Percentiles rank a stretch among this genome's conserved stretches.
Evolutionary conservation across 2,888 invertebrate species (phyloP).

Genomic region (Tenthredo notha): DNA sequence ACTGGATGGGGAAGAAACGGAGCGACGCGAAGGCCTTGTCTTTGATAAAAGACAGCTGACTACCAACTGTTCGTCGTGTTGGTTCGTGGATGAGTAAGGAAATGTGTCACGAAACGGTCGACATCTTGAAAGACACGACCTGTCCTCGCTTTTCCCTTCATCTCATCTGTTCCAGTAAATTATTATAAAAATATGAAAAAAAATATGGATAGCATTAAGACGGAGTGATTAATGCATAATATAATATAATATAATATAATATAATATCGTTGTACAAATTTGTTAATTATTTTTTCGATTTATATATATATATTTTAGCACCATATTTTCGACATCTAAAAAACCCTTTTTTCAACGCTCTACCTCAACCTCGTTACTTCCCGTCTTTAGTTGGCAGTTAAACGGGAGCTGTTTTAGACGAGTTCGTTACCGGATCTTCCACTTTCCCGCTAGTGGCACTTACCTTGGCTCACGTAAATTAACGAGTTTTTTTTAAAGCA

Average conservation of each 20-base stretch:
- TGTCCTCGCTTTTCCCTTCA: background rate
- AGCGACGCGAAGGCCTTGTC: background rate
- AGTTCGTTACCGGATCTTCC: slow-evolving; percentile 49
- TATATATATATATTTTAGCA: background rate
- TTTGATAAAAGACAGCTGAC: slow-evolving; percentile 43
- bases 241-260: background rate
- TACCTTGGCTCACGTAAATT: slow-evolving; percentile 49
- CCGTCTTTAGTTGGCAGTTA: slow-evolving; percentile 45
- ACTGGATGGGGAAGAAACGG: background rate
- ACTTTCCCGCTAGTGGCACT: slow-evolving; percentile 45
- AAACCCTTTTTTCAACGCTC: slow-evolving; percentile 21
- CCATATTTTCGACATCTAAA: background rate
- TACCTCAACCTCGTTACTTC: background rate
- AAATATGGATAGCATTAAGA: background rate
- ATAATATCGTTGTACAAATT: background rate
- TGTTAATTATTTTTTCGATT: background rate
- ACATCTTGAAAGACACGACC: slow-evolving; percentile 38
- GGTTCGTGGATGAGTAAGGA: background rate
- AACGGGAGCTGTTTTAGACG: slow-evolving; percentile 47
- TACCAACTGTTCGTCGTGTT: slow-evolving; percentile 19
- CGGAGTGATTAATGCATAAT: background rate
- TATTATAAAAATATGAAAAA: background rate
- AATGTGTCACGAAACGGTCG: slow-evolving; percentile 19
- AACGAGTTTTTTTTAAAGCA: slow-evolving; percentile 49
- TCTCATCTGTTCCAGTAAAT: background rate